These are phyloP conservation scores for Mechanitis mazaeus DNA, from an alignment of 2,888 invertebrate species.

Conservation along the genomic window DNA sequence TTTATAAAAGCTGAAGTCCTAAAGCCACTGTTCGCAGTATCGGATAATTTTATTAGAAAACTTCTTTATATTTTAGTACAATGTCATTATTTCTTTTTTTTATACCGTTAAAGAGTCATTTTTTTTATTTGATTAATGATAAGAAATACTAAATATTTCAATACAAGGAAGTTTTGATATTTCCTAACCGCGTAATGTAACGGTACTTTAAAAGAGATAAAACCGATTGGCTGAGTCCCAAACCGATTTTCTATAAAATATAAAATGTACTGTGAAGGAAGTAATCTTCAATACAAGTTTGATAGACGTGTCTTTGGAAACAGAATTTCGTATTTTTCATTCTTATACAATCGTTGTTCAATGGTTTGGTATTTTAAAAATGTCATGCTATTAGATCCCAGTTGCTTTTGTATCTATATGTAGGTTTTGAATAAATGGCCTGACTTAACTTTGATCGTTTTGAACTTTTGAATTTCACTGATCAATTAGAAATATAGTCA, in stretches of 20 bases:
- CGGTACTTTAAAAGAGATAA: constrained; percentile 6
- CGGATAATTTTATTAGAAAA: constrained; percentile 3
- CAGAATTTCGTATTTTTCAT: not conserved
- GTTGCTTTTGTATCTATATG: too few relatives aligned
- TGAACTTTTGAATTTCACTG: too few relatives aligned
- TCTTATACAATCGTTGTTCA: not conserved
- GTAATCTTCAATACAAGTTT: constrained; percentile 4
- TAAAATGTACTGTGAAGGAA: not conserved
- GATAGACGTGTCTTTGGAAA: not conserved
- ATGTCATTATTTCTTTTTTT: not conserved
- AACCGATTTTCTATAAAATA: not conserved
- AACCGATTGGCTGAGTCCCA: constrained; percentile 2
- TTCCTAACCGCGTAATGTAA: constrained; percentile 2
- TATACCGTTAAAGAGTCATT: too few relatives aligned
- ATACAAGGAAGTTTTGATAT: not conserved
- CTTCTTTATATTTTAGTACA: not conserved
- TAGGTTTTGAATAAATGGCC: too few relatives aligned
- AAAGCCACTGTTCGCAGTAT: constrained; percentile 2
- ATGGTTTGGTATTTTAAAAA: not conserved
- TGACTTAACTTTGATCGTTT: too few relatives aligned
- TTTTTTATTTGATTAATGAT: not conserved
- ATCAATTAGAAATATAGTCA: too few relatives aligned
- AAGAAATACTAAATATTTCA: not conserved
- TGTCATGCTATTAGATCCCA: not conserved
- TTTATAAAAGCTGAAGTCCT: constrained; percentile 8